Conservation (phyloP, 2,797 vertebrate genomes). For the Molossus molossus region DNA sequence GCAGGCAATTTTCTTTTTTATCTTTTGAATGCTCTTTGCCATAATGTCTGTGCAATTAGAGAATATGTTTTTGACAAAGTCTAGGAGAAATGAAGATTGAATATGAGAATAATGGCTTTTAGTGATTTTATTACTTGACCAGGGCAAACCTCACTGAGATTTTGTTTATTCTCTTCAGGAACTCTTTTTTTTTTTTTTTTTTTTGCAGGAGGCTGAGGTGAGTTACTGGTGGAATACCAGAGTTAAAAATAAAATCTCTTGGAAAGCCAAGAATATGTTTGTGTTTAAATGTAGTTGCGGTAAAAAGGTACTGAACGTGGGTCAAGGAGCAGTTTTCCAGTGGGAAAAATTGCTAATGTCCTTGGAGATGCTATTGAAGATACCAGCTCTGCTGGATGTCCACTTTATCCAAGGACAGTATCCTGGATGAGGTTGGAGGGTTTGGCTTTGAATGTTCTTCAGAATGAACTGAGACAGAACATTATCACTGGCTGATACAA, state of each 20-base stretch:
- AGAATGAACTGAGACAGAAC: neutral
- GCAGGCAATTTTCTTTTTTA: neutral
- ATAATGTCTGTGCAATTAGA: slow-evolving; percentile 1
- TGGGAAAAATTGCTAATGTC: neutral
- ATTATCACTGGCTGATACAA: neutral
- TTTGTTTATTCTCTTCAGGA: slow-evolving; percentile 51
- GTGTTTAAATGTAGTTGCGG: slow-evolving; percentile 41
- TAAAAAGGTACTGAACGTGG: slow-evolving; percentile 41
- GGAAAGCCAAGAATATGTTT: slow-evolving; percentile 42
- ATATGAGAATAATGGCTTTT: slow-evolving; percentile 1
- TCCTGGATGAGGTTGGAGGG: neutral
- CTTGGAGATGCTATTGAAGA: neutral
- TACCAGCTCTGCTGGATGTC: neutral
- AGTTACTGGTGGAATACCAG: slow-evolving; percentile 1
- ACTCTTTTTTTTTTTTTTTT: neutral
- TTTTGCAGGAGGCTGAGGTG: slow-evolving; percentile 32
- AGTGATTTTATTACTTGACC: slow-evolving; percentile 24
- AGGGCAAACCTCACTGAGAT: neutral
- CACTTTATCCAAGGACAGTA: neutral
- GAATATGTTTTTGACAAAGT: neutral
- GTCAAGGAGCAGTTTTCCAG: slow-evolving; percentile 37
- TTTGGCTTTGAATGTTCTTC: slow-evolving; percentile 10
- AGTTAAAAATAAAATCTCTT: slow-evolving; percentile 52
- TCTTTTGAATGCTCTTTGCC: slow-evolving; percentile 32
- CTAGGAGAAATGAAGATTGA: neutral